Evolutionary conservation across 2,888 invertebrate species (phyloP).

Genomic region (Limnephilus marmoratus): DNA sequence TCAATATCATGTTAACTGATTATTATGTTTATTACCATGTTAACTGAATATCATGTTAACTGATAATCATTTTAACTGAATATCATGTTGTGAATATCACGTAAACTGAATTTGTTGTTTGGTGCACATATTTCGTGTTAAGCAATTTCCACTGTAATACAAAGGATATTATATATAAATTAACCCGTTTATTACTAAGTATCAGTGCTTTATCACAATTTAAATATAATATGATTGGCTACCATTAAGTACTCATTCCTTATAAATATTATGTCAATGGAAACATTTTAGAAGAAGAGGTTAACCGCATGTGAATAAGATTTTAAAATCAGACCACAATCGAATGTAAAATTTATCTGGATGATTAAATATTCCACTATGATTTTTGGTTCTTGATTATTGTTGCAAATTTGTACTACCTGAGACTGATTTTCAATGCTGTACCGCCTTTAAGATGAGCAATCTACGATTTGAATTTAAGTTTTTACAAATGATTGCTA

Average conservation of each 20-base stretch:
- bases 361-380: not conserved
- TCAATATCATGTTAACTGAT: not conserved
- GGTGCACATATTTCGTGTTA: not conserved
- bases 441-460: not conserved
- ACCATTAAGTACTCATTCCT: not conserved
- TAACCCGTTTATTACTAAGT: not conserved
- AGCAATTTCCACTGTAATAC: not conserved
- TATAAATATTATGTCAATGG: not conserved
- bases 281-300: not conserved
- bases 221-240: not conserved
- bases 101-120: not conserved
- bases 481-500: not conserved
- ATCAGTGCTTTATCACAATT: not conserved
- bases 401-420: not conserved
- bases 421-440: constrained; percentile 13
- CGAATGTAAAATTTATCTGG: not conserved
- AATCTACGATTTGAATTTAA: not conserved
- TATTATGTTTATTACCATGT: no score
- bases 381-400: not conserved
- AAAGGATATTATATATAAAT: not conserved
- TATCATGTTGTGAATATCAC: no score
- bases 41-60: no score
- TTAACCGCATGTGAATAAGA: not conserved
- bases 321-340: not conserved
- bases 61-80: no score